Base-by-base conservation (phyloP, 2,797 vertebrate genomes). In the Bucorvus abyssinicus region DNA sequence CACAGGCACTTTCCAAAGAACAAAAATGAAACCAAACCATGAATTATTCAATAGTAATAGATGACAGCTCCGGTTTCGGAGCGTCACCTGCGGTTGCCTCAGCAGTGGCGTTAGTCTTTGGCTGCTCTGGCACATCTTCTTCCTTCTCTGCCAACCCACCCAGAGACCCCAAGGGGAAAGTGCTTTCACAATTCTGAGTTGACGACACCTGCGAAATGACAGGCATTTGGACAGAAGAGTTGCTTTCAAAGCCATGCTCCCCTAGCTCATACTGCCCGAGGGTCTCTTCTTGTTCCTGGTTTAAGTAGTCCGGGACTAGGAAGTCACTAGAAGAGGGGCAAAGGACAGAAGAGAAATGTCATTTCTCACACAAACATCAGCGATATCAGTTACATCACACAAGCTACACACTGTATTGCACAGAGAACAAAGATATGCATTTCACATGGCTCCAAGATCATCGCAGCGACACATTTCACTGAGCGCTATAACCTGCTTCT, bases 201-300 rank as follows among this genome's bases (percentile, higher is more conserved):
- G 99, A 99, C 52, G 99, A 99, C 96, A 99, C 99, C 98, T 99
- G 99, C 90, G 99, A 99, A 98, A 99, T 99, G 97, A 99, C 99
- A 89, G 99, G 99, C 98, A 99, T 99, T 98, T 99, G 99, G 97
- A 99, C 98, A 97, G 99, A 99, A 97, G 99, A 99, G 98, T 97
- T 98, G 98, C 98, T 98, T 93, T 99, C 98, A 97, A 98, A 99
- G 97, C 98, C 95, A 96, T 98, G 98, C 96, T 98, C 98, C 97
- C 98, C 98, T 97, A 99, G 98, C 97, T 99, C 99, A 94, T 99
- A 99, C 97, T 99, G 99, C 96, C 98, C 99, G 97, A 99, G 98
- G 97, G 98, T 97, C 98, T 99, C 99, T 97, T 99, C 99, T 97
- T 99, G 99, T 49, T 99, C 99, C 97, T 99, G 99, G 98, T 98